Percentiles rank a stretch among this genome's conserved stretches.
These are phyloP conservation scores for Philopedon plagiatum DNA, from an alignment of 2,888 invertebrate species.

Conservation along the genomic window DNA sequence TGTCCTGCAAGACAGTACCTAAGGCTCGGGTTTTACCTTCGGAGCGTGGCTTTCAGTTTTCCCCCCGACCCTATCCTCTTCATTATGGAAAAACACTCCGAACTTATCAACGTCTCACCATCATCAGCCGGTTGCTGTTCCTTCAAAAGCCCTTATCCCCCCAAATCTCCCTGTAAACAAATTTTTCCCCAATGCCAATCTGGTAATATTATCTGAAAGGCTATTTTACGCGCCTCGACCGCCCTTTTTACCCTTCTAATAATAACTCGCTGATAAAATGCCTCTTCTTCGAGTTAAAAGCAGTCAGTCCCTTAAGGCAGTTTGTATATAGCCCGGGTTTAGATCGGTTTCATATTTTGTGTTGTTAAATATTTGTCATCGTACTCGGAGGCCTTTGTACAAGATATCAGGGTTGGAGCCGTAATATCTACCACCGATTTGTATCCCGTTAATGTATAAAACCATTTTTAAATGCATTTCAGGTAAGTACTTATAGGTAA, in stretches of 20 bases:
- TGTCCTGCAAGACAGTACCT: too few species aligned
- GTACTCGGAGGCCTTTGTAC: too few species aligned
- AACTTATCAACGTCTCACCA: slow-evolving; percentile 6
- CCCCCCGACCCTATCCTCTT: too few species aligned
- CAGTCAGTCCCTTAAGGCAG: slow-evolving; percentile 8
- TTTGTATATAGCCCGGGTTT: background rate
- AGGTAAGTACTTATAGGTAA: too few species aligned
- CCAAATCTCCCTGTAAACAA: slow-evolving; percentile 33
- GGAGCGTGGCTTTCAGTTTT: too few species aligned
- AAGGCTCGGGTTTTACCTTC: too few species aligned
- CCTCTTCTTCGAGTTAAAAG: slow-evolving; percentile 16
- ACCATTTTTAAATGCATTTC: too few species aligned
- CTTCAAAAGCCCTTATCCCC: slow-evolving; percentile 5
- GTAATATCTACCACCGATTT: too few species aligned
- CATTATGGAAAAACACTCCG: background rate
- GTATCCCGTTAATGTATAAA: too few species aligned
- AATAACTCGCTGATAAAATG: slow-evolving; percentile 32
- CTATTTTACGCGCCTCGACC: slow-evolving; percentile 24
- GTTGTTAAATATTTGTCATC: background rate
- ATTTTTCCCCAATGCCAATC: slow-evolving; percentile 27
- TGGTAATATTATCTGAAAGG: slow-evolving; percentile 38
- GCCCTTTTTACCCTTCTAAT: slow-evolving; percentile 28
- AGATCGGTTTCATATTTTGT: slow-evolving; percentile 2
- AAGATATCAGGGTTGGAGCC: too few species aligned
- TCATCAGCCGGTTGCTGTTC: background rate